Base-by-base conservation (phyloP, 2,888 invertebrate genomes). In the Acleris holmiana region DNA sequence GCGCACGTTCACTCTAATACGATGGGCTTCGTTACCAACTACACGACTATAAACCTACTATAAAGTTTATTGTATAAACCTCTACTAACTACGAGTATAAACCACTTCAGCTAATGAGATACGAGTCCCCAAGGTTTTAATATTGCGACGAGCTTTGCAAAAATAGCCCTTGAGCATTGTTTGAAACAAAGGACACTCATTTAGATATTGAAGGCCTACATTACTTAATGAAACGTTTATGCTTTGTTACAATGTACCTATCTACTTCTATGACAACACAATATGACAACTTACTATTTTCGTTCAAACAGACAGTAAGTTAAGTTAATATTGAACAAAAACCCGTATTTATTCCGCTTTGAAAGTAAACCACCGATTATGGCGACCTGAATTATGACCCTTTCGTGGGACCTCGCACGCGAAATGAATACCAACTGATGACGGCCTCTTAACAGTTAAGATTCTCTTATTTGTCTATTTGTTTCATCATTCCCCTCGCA, bases 81-180 rank as follows among this genome's bases (percentile, higher is more conserved):
- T 35, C 35, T 46, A 46, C 46, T n/a, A 46, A 18, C 35, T 13
- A 35, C 35, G 35, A 35, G 35, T 79, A 77, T 76, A 78, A 78
- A 78, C 79, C 84, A 82, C 86, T 87, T 82, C 78, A 71, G 65
- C 73, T 84, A 86, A 87, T 83, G 83, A 85, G 80, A 76, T 82
- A 78, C 71, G 73, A 73, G 78, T 78, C 80, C 79, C 80, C 68
- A 61, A 73, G 77, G 82, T 79, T 79, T 83, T 82, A 78, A 76
- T 77, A 77, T 73, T 79, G 69, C 54, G 55, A 44, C 71, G 69
- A 70, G 68, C 69, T 68, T 41, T 44, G 51, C 63, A 66, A 57
- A 66, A 66, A 60, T 46, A 44, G 35, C 40, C n/a, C 21, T 51
- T 44, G 19, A 46, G 17, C 50, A 57, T 21, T 53, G 6, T 10